Evolutionary conservation across 2,797 vertebrate genomes (phyloP), one percentile per base, ranked within the genome.

Genomic region (Echeneis naucrates): DNA sequence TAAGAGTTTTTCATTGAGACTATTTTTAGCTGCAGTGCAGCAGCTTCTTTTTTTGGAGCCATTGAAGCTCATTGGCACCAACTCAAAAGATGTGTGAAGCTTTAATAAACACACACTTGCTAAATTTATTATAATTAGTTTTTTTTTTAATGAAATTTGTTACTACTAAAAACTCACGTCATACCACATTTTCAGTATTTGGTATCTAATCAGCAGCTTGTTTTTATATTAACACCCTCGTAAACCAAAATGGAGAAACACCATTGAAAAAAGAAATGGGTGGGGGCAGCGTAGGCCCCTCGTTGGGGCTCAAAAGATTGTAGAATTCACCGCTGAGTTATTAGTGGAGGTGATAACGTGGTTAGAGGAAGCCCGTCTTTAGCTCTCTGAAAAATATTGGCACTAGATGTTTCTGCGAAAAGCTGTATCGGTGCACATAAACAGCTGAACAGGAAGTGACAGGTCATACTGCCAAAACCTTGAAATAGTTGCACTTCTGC

Each of bases 401-500:
- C 77, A 78, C 51, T 81, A 45, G 61, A 82, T 77, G 80, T 83
- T 91, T 87, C 89, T 88, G 87, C 38, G 82, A 87, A 82, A 87
- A 86, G 62, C 72, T 82, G 81, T 89, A 76, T 69, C 82, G 63
- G 73, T 75, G 80, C 78, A 75, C 84, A 82, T 83, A 73, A 85
- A 86, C 89, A 94, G 91, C 90, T 93, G 92, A 93, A 94, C 94
- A 95, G 94, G 94, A 95, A 94, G 82, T 90, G 78, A 89, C 86
- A 87, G 86, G 89, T 85, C 89, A 88, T 84, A 69, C 70, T 50
- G 65, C 74, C 58, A 85, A 83, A 90, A 82, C 81, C 85, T 86
- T 89, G 78, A 91, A 91, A 90, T 80, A 86, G 84, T 82, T 40
- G 21, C 32, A 87, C 89, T 92, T 92, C 90, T 92, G 88, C 85